A percentile compares a stretch with the other conserved stretches of the same genome.
phyloP scores from a whole-genome alignment of 1,140 invertebrate species.

The Augochlora pura region DNA sequence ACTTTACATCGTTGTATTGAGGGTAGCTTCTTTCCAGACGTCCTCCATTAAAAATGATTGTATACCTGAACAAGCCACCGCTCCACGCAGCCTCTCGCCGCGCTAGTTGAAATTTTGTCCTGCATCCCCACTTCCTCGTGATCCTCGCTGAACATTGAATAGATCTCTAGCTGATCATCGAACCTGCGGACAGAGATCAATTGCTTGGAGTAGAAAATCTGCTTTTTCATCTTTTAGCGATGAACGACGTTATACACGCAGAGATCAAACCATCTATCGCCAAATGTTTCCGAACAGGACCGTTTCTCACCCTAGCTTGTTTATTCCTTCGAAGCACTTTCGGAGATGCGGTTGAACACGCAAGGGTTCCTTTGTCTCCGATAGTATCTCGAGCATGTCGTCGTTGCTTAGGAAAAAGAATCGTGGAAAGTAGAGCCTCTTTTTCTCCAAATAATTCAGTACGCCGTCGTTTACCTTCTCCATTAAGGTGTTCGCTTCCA shows the following conservation, averaged over 20 bases:
- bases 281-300: too few relatives aligned
- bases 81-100: conserved; percentile 93
- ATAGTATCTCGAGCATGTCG: conserved; percentile 96
- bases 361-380: conserved; percentile 93
- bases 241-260: too few relatives aligned
- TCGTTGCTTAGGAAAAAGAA: conserved; percentile 98
- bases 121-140: conserved; percentile 88
- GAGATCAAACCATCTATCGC: too few relatives aligned
- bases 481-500: conserved; percentile 86
- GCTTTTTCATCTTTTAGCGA: not conserved
- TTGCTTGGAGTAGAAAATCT: too few relatives aligned
- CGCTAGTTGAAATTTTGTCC: conserved; percentile 87
- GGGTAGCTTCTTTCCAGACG: too few relatives aligned
- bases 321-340: conserved; percentile 91
- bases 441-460: conserved; percentile 94
- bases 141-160: conserved; percentile 92
- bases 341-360: conserved; percentile 94
- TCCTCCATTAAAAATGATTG: not conserved
- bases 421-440: conserved; percentile 93
- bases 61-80: conserved; percentile 91
- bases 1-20: too few relatives aligned
- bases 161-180: conserved; percentile 88
- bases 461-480: conserved; percentile 93
- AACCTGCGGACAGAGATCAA: conserved; percentile 79
- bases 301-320: conserved; percentile 74